Percentiles rank a stretch among this genome's conserved stretches.
Evolutionary conservation across 2,797 vertebrate genomes (phyloP).

Genomic region (Threskiornis aethiopicus): DNA sequence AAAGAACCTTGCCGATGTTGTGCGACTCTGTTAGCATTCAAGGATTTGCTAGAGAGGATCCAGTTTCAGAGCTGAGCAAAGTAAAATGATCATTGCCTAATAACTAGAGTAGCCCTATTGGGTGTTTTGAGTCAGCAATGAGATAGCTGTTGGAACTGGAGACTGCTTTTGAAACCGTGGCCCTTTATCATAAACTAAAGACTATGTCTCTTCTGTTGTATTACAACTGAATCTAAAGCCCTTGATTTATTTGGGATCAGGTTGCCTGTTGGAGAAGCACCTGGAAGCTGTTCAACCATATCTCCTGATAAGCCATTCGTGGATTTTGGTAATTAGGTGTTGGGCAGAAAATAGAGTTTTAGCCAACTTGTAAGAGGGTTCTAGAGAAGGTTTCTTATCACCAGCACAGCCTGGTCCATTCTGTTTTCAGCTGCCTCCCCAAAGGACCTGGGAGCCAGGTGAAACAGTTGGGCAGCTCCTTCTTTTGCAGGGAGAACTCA

Average conservation of each 20-base stretch:
- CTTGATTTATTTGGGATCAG: not conserved
- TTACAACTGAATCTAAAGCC: not conserved
- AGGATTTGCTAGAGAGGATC: not conserved
- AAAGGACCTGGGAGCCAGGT: not conserved
- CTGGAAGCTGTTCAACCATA: not conserved
- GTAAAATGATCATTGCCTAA: not conserved
- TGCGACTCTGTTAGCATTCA: not conserved
- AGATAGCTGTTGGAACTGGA: not conserved
- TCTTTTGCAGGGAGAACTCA: not conserved
- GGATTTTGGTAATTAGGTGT: not conserved
- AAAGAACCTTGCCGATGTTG: not conserved
- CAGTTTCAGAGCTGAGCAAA: not conserved
- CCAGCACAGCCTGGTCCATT: not conserved
- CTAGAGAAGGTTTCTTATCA: not conserved
- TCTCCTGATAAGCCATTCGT: not conserved
- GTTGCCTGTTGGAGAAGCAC: not conserved
- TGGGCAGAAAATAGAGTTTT: not conserved
- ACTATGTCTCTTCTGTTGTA: not conserved
- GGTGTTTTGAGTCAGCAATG: not conserved
- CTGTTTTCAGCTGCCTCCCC: not conserved
- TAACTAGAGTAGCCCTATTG: not conserved
- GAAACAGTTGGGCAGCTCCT: not conserved
- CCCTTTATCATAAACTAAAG: not conserved
- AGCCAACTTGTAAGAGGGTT: not conserved
- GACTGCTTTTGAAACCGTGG: not conserved